A percentile compares a stretch with the other conserved stretches of the same genome.
Conservation (phyloP, 2,888 invertebrate species). For the Dugesia japonica region DNA sequence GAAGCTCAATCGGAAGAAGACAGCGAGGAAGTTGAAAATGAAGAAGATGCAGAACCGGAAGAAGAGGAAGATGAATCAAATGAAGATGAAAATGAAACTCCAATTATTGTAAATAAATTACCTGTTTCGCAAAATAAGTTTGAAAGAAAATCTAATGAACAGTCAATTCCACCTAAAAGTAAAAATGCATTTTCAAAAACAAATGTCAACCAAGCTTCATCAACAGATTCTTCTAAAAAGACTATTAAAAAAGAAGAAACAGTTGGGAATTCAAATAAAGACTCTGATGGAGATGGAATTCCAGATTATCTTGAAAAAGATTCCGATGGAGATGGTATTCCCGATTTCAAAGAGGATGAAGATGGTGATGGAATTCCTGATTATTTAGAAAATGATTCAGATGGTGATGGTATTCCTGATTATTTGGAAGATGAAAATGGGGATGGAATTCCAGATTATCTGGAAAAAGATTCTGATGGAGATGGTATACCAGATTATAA, state of each 20-base stretch:
- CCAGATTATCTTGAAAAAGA: conserved; percentile 38
- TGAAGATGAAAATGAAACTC: too few species aligned
- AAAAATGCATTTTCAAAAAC: too few species aligned
- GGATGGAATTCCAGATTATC: conserved; percentile 40
- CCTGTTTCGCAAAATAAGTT: too few species aligned
- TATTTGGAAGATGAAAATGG: conserved; percentile 39
- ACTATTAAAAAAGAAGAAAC: conserved; percentile 32
- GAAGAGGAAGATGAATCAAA: neutral
- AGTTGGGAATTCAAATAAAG: too few species aligned
- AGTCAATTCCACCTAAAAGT: too few species aligned
- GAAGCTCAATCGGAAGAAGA: neutral
- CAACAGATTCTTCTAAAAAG: too few species aligned
- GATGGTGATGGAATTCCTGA: conserved; percentile 43
- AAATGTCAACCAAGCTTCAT: too few species aligned
- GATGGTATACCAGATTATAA: conserved; percentile 39
- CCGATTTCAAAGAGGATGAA: conserved; percentile 31
- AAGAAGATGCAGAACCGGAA: neutral
- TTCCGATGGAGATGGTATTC: conserved; percentile 38
- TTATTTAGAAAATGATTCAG: conserved; percentile 36
- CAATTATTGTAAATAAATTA: too few species aligned
- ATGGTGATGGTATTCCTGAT: conserved; percentile 36
- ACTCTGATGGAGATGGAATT: too few species aligned
- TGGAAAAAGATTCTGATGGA: conserved; percentile 39
- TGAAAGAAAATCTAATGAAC: too few species aligned
- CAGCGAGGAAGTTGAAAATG: neutral